These are phyloP conservation scores for Arion vulgaris DNA, from an alignment of 1,140 invertebrate species.

Conservation along the genomic window DNA sequence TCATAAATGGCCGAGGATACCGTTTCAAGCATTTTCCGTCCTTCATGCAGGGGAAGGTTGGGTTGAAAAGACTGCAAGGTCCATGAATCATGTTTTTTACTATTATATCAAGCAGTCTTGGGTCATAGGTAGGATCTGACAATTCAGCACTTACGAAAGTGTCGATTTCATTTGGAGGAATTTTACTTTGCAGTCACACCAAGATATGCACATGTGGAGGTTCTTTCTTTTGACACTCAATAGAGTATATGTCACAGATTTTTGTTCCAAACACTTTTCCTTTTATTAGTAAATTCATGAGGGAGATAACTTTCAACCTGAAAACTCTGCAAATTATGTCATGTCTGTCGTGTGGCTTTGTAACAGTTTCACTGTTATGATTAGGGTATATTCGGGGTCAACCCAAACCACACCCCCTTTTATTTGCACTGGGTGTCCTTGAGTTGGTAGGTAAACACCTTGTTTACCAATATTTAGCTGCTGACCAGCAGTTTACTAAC, in stretches of 20 bases:
- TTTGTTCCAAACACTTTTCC: neutral
- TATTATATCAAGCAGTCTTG: conserved; percentile 43
- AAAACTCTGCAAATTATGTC: conserved; percentile 75
- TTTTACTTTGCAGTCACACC: conserved; percentile 63
- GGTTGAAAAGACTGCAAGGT: conserved; percentile 49
- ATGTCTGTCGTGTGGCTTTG: conserved; percentile 66
- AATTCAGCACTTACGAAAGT: neutral
- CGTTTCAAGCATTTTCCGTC: conserved; percentile 31
- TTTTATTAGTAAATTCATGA: conserved; percentile 48
- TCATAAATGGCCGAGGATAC: neutral
- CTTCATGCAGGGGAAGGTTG: conserved; percentile 53
- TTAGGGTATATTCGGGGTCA: too few species aligned
- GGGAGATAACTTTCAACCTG: conserved; percentile 71
- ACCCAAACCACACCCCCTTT: too few species aligned
- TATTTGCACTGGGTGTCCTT: too few species aligned
- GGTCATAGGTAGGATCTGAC: conserved; percentile 3
- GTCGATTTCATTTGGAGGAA: conserved; percentile 16
- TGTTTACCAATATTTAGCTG: too few species aligned
- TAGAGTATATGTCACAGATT: conserved; percentile 46
- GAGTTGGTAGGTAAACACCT: too few species aligned
- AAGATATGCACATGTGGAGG: conserved; percentile 75
- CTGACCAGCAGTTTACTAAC: too few species aligned
- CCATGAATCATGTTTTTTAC: conserved; percentile 52
- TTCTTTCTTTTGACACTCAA: conserved; percentile 53
- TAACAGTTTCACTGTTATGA: too few species aligned